Conservation (phyloP, 2,113 vertebrate species). For the Pseudorectes ferrugineus region DNA sequence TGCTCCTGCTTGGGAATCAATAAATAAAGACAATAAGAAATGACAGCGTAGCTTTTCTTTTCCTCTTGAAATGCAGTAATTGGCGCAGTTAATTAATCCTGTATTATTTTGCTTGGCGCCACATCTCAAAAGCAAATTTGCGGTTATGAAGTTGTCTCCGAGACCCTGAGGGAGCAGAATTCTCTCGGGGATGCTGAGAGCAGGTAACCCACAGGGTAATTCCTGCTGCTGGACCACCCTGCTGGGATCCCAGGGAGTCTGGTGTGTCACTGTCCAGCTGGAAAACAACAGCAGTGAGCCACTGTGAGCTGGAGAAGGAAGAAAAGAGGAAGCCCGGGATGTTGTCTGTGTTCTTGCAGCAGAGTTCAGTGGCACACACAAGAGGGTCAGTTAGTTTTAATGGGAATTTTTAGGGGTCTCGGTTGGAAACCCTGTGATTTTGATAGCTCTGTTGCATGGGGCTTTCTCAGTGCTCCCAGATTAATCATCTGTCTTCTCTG, state of each 20-base stretch:
- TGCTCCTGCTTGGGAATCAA: background rate
- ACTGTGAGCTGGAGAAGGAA: background rate
- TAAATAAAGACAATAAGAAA: background rate
- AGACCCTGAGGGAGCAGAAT: background rate
- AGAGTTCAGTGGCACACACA: background rate
- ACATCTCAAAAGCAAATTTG: background rate
- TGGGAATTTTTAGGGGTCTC: background rate
- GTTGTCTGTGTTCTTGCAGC: background rate
- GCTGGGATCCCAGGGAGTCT: background rate
- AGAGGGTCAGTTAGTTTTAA: background rate
- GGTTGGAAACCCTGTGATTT: background rate
- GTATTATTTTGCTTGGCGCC: background rate
- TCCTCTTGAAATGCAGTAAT: background rate
- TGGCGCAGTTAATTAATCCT: background rate
- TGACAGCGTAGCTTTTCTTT: background rate
- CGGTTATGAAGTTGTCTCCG: background rate
- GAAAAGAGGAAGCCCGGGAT: background rate
- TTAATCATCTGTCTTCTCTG: conserved; percentile 8
- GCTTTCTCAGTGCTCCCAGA: background rate
- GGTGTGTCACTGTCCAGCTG: background rate
- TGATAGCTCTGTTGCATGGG: background rate
- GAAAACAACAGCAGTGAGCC: background rate
- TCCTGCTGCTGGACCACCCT: background rate
- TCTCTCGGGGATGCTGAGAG: background rate
- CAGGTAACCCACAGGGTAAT: background rate